These are phyloP conservation scores for Pachyrhynchus sulphureomaculatus DNA, from an alignment of 1,140 invertebrate species.

Conservation along the genomic window DNA sequence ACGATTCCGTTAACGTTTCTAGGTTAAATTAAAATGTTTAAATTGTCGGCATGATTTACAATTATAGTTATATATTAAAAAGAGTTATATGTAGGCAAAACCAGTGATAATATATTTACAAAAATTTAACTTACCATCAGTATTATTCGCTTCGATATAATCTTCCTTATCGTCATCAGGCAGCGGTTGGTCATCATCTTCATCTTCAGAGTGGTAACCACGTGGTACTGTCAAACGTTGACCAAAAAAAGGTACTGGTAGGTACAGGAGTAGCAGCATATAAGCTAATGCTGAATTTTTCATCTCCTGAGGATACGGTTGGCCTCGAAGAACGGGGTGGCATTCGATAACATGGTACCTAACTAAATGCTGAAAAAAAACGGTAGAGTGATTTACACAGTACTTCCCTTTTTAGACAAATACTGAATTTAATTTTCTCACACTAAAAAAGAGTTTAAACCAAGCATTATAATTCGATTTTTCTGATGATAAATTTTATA, in stretches of 20 bases:
- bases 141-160: constrained; percentile 20
- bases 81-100: too few species aligned
- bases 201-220: constrained; percentile 43
- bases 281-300: constrained; percentile 32
- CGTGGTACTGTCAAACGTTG: constrained; percentile 40
- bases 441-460: too few species aligned
- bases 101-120: too few species aligned
- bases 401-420: too few species aligned
- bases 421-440: too few species aligned
- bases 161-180: constrained; percentile 27
- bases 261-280: constrained; percentile 39
- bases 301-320: constrained; percentile 40
- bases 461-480: too few species aligned
- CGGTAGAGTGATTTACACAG: too few species aligned
- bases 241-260: constrained; percentile 31
- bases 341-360: constrained; percentile 39
- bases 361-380: constrained; percentile 5
- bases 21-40: too few species aligned
- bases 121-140: constrained; percentile 29
- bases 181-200: constrained; percentile 39
- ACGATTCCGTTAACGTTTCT: too few species aligned
- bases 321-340: constrained; percentile 32
- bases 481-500: too few species aligned
- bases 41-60: too few species aligned
- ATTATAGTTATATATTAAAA: too few species aligned